Evolutionary conservation across 2,797 vertebrate species (phyloP).

Genomic region (Tenualosa ilisha): DNA sequence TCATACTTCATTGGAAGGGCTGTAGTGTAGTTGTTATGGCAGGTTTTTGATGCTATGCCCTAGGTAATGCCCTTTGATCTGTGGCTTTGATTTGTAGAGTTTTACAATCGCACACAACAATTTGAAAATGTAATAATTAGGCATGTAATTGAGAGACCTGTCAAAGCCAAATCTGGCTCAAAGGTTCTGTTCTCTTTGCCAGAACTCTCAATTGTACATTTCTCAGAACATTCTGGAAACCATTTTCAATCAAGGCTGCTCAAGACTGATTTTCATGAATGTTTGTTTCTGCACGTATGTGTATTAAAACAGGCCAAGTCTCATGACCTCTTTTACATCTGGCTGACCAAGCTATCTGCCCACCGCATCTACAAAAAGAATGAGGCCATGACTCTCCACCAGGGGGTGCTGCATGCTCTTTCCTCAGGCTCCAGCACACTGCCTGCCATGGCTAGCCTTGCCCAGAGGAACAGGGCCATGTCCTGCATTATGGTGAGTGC

Average conservation of each 20-base stretch:
- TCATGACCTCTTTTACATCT: constrained; percentile 85
- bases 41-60: not conserved
- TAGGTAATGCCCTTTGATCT: too few relatives aligned
- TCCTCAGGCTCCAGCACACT: constrained; percentile 53
- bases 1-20: constrained; percentile 46
- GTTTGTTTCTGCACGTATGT: not conserved
- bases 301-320: constrained; percentile 80
- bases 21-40: not conserved
- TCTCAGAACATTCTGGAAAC: too few relatives aligned
- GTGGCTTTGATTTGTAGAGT: too few relatives aligned
- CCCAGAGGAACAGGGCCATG: constrained; percentile 55
- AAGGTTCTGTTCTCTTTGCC: too few relatives aligned
- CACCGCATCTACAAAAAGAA: constrained; percentile 81
- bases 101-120: too few relatives aligned
- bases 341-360: constrained; percentile 84
- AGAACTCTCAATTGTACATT: too few relatives aligned
- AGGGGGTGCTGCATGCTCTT: constrained; percentile 70
- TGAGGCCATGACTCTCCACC: constrained; percentile 70
- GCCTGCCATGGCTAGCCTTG: constrained; percentile 54
- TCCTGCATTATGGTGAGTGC: constrained; percentile 55
- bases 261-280: not conserved
- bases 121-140: too few relatives aligned
- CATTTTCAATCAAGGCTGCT: not conserved
- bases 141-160: too few relatives aligned
- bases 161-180: too few relatives aligned